Conservation (phyloP, 1,140 invertebrate species). For the Hormaphis cornu region DNA sequence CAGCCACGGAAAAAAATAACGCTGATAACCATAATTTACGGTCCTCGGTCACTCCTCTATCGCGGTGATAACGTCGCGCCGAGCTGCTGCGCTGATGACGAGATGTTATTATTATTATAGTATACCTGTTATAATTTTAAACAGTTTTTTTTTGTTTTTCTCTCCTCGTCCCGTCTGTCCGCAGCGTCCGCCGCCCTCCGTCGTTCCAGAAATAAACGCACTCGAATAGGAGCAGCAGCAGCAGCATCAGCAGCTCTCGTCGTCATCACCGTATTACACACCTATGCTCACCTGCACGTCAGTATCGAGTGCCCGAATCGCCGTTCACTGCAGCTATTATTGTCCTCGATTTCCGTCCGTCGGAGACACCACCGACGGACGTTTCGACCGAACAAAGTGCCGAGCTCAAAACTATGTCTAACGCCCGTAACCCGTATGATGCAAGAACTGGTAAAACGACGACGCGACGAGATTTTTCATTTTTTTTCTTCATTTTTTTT, state of each 20-base stretch:
- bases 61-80: not conserved
- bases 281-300: not conserved
- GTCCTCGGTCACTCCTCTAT: not conserved
- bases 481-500: not conserved
- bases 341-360: too few relatives aligned
- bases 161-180: not conserved
- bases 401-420: not conserved
- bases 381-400: too few relatives aligned
- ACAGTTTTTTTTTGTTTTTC: not conserved
- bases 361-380: too few relatives aligned
- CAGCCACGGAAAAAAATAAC: too few relatives aligned
- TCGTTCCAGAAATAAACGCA: slow-evolving; percentile 27
- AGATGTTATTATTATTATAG: not conserved
- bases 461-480: too few relatives aligned
- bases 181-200: not conserved
- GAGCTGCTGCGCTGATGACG: too few relatives aligned
- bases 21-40: not conserved
- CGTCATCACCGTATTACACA: not conserved
- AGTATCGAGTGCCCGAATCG: too few relatives aligned
- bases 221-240: not conserved
- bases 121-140: not conserved
- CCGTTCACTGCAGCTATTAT: too few relatives aligned
- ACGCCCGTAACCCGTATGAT: not conserved
- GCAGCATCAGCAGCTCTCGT: not conserved
- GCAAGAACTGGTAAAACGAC: not conserved